Base-by-base conservation (phyloP, 2,113 vertebrate species). In the Synchiropus splendidus region DNA sequence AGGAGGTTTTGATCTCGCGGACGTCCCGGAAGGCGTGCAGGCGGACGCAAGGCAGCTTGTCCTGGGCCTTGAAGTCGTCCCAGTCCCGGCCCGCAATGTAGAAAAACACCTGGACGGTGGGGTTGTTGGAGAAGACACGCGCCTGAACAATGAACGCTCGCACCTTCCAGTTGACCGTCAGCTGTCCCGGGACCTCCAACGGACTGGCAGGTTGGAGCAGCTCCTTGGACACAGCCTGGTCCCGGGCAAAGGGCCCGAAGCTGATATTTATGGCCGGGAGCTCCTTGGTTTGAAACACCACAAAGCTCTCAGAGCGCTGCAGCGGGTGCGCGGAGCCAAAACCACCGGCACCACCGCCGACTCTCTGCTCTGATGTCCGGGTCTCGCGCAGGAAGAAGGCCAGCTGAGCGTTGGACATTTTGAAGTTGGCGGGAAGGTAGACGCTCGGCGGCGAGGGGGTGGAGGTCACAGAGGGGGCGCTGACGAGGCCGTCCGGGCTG, bases 141-240 rank as follows among this genome's bases (percentile, higher is more conserved):
- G 91, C 70, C 31, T 90, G 91, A 10, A 98, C 87, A 16, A 98
- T 97, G 77, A 94, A 97, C 35, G 95, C 92, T n/a, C 95, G 86
- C 15, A 97, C 90, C 70, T 96, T 98, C 95, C 95, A 97, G 85
- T 91, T 95, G 72, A 97, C 91, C 0, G 95, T 97, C 63, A 98
- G 79, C 61, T 89, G 85, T 47, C 89, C 87, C 0, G 92, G 89
- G 18, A 98, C 85, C 64, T 97, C 90, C 83, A 97, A 70, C 1
- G 92, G 89, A 75, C 94, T 91, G 39, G 92, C 83, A 0, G 95
- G 95, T 79, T 96, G 94, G 13, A 98, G 87, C 18, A 96, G 60
- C 58, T 98, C 95, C 70, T 90, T 91, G 60, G 91, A 89, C 46
- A 98, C 72, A 11, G 85, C 85, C 73, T 92, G 87, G 74, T 91